A percentile compares a stretch with the other conserved stretches of the same genome.
These are phyloP conservation scores for Lasioglossum malachurum DNA, from an alignment of 2,888 invertebrate genomes.

Conservation along the genomic window DNA sequence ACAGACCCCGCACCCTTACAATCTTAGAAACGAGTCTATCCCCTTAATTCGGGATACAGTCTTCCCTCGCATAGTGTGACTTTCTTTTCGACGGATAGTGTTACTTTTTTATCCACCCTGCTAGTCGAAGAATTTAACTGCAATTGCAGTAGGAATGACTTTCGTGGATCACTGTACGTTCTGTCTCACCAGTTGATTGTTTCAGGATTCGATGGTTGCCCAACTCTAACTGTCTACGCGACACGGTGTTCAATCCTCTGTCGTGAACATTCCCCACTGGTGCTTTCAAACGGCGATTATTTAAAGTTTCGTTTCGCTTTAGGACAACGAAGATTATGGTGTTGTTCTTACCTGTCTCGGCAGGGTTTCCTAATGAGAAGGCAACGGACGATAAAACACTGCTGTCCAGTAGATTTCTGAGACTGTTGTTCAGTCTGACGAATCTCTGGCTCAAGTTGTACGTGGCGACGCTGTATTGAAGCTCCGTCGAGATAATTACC, in stretches of 20 bases:
- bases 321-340: neutral
- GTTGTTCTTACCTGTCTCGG: slow-evolving; percentile 54
- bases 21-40: too few species aligned
- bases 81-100: too few species aligned
- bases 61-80: too few species aligned
- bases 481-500: slow-evolving; percentile 87
- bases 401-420: slow-evolving; percentile 84
- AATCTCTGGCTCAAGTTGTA: slow-evolving; percentile 87
- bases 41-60: too few species aligned
- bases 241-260: slow-evolving; percentile 53
- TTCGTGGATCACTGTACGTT: neutral
- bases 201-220: slow-evolving; percentile 33
- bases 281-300: neutral
- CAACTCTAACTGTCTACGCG: slow-evolving; percentile 58
- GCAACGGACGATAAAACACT: slow-evolving; percentile 63
- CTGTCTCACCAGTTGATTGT: slow-evolving; percentile 14
- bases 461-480: slow-evolving; percentile 87
- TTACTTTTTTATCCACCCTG: too few species aligned
- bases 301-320: neutral
- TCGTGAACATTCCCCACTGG: slow-evolving; percentile 46
- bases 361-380: slow-evolving; percentile 73
- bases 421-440: slow-evolving; percentile 86
- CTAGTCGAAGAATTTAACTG: neutral
- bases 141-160: neutral
- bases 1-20: too few species aligned